Evolutionary conservation across 23 tunicate species (phyloP), one percentile per base, ranked within the genome.

Genomic region (Phallusia fumigata): DNA sequence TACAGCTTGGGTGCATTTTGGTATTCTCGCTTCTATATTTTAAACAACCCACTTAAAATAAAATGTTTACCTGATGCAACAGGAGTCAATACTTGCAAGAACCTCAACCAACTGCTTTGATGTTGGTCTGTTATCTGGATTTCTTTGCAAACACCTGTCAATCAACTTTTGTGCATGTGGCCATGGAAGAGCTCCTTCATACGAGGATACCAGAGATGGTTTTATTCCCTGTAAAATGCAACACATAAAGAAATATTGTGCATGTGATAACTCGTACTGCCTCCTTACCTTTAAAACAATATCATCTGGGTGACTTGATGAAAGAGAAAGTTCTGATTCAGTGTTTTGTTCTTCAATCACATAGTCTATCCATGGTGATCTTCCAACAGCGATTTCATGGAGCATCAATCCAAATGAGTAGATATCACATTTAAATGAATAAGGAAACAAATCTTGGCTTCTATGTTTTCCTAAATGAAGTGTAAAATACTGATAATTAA

Each of bases 291-390:
- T 69, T 18, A 72, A 18, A 22, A 64, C 32, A 80, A 58, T 58
- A 50, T 44, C 31, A 32, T 69, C 80, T 40, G 34, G 28, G 36
- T 16, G 47, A 33, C 40, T 21, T 10, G 78, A 33, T 31, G 35
- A 74, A 34, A 53, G 73, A 11, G n/a, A n/a, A n/a, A 36, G 3
- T 31, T 52, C 83, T 50, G 30, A 22, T 52, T 31, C 79, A 35
- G 76, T 83, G 53, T 31, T 35, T 12, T 78, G 86, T 31, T 82
- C 85, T 47, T 81, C 80, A 52, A 35, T 50, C 12, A 89, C 85
- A 45, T 82, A 89, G 52, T 89, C 94, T 8, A 95, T 81, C 99
- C 99, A 95, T 13, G 99, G 99, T 22, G 91, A 78, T 36, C 84
- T 81, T 12, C 95, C 95, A 15, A 85, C 86, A n/a, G 88, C 88